These are phyloP conservation scores for Hirundo rustica DNA, from an alignment of 2,797 vertebrate genomes.

Conservation along the genomic window DNA sequence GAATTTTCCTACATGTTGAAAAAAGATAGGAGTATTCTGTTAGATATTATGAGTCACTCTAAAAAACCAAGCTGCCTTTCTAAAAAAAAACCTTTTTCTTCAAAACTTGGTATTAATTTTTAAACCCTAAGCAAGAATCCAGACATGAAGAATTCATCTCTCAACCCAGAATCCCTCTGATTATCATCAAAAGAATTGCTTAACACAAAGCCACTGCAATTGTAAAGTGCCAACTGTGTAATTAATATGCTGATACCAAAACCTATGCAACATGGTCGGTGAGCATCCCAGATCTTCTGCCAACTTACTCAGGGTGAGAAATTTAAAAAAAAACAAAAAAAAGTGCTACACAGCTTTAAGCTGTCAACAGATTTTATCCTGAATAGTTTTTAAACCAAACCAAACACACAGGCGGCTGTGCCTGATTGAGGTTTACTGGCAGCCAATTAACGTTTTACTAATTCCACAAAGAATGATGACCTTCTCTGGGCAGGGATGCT, in stretches of 20 bases:
- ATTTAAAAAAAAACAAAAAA: neutral
- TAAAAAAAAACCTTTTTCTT: neutral
- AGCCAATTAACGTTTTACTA: neutral
- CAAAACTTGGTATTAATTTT: neutral
- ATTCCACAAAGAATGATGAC: neutral
- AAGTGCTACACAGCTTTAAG: neutral
- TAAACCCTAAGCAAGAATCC: slow-evolving; percentile 15
- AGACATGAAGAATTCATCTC: neutral
- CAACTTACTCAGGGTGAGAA: slow-evolving; percentile 16
- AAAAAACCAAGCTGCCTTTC: neutral
- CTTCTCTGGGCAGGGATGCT: neutral
- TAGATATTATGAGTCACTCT: neutral
- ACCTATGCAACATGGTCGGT: slow-evolving; percentile 19
- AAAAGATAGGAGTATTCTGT: neutral
- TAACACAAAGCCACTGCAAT: slow-evolving; percentile 39
- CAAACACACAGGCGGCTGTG: neutral
- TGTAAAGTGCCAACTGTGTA: slow-evolving; percentile 28
- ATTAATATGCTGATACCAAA: slow-evolving; percentile 35
- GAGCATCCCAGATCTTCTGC: slow-evolving; percentile 22
- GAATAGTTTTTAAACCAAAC: neutral
- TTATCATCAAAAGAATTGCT: slow-evolving; percentile 39
- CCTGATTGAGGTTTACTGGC: neutral
- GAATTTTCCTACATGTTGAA: neutral
- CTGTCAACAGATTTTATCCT: neutral
- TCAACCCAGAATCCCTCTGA: neutral